Percentiles rank a stretch among this genome's conserved stretches.
Evolutionary conservation across 2,113 vertebrate genomes (phyloP).

Genomic region (Mustela lutreola): DNA sequence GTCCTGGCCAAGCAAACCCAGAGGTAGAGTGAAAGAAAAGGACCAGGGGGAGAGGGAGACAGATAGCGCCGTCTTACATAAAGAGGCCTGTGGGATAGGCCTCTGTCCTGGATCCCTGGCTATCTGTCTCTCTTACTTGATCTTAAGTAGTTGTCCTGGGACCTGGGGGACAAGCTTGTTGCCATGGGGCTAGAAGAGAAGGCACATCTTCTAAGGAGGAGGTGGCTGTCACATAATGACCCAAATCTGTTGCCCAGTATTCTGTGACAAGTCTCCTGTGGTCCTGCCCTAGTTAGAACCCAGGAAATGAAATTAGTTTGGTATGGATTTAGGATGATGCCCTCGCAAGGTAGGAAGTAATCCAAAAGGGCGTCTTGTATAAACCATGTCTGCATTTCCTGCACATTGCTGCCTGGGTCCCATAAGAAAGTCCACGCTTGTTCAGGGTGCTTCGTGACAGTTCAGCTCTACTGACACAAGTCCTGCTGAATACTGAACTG

Average conservation of each 20-base stretch:
- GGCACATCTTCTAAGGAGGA: conserved; percentile 35
- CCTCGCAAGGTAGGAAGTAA: conserved; percentile 16
- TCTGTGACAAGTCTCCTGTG: conserved; percentile 24
- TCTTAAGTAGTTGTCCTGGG: conserved; percentile 2
- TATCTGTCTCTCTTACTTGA: background rate
- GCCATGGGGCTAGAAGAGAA: background rate
- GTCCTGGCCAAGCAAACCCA: background rate
- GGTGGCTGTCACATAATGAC: conserved; percentile 40
- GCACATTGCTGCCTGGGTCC: background rate
- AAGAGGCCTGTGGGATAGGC: background rate
- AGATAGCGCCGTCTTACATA: background rate
- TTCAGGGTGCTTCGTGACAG: background rate
- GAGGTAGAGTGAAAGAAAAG: conserved; percentile 20
- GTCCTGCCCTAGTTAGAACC: background rate
- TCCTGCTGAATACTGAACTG: background rate
- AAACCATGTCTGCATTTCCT: background rate
- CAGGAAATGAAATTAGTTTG: conserved; percentile 23
- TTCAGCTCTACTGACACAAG: background rate
- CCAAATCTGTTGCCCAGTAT: background rate
- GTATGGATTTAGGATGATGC: background rate
- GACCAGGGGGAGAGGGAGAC: background rate
- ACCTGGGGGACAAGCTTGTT: background rate
- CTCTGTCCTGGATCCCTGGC: background rate
- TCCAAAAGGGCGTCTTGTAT: background rate
- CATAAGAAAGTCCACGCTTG: background rate